Base-by-base conservation (phyloP, 2,113 vertebrate species). In the Vireo altiloquus region DNA sequence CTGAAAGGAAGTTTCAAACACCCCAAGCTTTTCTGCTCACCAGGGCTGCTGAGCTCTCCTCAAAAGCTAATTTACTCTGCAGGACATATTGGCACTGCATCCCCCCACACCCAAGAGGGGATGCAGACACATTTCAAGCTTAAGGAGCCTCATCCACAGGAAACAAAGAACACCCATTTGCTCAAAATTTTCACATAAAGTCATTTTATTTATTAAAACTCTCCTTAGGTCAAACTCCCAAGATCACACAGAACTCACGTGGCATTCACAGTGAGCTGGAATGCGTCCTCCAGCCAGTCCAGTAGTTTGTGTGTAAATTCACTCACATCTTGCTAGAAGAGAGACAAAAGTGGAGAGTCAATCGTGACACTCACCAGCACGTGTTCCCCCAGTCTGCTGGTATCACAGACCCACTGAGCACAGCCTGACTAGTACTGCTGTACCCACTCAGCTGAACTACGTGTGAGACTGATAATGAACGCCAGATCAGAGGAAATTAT, bases 281-380 rank as follows among this genome's bases (percentile, higher is more conserved):
- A 99, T 0, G 99, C 98, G 2, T 99, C 99, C 87, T 99, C 99
- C 15, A 99, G 97, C 99, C 99, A 99, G 94, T 99, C 99, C 76
- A 99, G 98, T 18, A 99, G 98, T 83, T 99, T 99, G 97, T 99
- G 99, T 5, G 99, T 99, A 92, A 99, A 99, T 92, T 99, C 99
- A 93, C 99, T 99, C 95, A 99, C 99, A 88, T 99, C 99, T 99
- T 99, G 98, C 97, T 98, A 65, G 16, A 96, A 96, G 92, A 89
- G 93, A 94, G 65, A 63, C 15, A 20, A 35, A 82, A 95, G 65
- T 3, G 2, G 5, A 87, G 79, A 66, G 56, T 96, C 83, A 97
- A 7, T 15, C 0, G 1, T 4, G 5, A 8, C 3, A 27, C 10
- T 11, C 10, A 8, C 4, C 57, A n/a, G 16, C 7, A 33, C 22